A percentile compares a stretch with the other conserved stretches of the same genome.
These are phyloP conservation scores for Palythoa caribaeorum DNA, from an alignment of 92 coral and sea anemone genomes.

Conservation along the genomic window DNA sequence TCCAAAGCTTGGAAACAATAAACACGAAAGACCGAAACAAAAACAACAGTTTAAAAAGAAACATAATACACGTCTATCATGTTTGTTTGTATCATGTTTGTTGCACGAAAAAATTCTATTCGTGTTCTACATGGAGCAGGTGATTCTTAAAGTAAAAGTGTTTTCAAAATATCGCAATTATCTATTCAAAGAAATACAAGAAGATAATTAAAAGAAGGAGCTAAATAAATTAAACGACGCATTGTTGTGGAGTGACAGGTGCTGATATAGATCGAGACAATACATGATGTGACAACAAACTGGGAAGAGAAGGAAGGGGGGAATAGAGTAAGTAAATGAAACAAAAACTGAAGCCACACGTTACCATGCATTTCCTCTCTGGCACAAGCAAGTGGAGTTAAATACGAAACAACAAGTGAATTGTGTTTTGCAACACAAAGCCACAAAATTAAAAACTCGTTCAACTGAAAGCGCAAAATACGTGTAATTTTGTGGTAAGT, in stretches of 20 bases:
- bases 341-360: too few species aligned
- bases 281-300: not conserved
- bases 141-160: conserved; percentile 10
- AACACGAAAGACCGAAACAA: not conserved
- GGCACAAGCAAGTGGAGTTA: too few species aligned
- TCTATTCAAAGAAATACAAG: not conserved
- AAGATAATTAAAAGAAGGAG: not conserved
- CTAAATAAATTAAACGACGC: not conserved
- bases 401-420: too few species aligned
- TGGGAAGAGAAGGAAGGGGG: not conserved
- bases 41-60: not conserved
- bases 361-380: too few species aligned
- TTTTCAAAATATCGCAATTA: conserved; percentile 1
- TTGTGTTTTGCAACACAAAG: too few species aligned
- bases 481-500: too few species aligned
- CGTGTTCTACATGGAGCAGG: conserved; percentile 10
- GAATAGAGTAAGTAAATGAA: too few species aligned
- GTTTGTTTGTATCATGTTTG: too few species aligned
- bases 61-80: not conserved
- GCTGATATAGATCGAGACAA: not conserved
- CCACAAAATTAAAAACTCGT: too few species aligned
- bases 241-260: conserved; percentile 6
- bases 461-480: too few species aligned
- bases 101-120: not conserved
- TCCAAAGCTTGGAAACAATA: not conserved